Base-by-base conservation (phyloP, 2,888 invertebrate genomes). In the Eutolmus rufibarbis region DNA sequence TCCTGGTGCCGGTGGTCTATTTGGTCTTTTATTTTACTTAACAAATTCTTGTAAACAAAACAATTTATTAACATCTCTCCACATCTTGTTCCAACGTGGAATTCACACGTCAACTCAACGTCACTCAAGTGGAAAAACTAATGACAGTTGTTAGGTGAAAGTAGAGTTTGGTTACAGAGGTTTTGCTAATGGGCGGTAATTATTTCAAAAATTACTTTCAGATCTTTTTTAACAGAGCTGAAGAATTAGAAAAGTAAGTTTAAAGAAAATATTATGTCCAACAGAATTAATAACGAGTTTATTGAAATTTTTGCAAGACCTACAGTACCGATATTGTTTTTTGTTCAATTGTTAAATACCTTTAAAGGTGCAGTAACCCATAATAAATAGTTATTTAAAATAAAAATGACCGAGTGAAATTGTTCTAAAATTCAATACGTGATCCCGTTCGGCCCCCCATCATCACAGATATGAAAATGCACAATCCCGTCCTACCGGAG, bases 51-150 rank as follows among this genome's bases (percentile, higher is more conserved):
- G 85, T 85, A 85, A 74, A 85, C 85, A 85, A 74, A 85, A 46
- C 37, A 84, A 43, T 28, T 74, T 74, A 74, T 28, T n/a, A 46
- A 74, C 28, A 74, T 74, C 31, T 85, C 74, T 74, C 85, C 85
- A 57, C 85, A 85, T 85, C 34, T 85, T 74, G 57, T 74, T 74
- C 74, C 85, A 85, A 85, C 85, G 85, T 85, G 85, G 85, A 85
- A 74, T 46, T 37, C 74, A 85, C 74, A 85, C 85, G 85, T 85
- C 85, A 85, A 74, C 74, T 74, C 37, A 85, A 85, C 34, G 85
- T 82, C 82, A 82, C 76, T 40, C n/a, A 37, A 34, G 37, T 37
- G 76, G 19, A 76, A 76, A 66, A 76, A 37, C n/a, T 76, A 16
- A 76, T 37, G 34, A n/a, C 76, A 76, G 16, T 31, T n/a, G 19